Percentiles rank a stretch among this genome's conserved stretches.
Evolutionary conservation across 2,888 invertebrate genomes (phyloP).

Genomic region (Acrobasis suavella): DNA sequence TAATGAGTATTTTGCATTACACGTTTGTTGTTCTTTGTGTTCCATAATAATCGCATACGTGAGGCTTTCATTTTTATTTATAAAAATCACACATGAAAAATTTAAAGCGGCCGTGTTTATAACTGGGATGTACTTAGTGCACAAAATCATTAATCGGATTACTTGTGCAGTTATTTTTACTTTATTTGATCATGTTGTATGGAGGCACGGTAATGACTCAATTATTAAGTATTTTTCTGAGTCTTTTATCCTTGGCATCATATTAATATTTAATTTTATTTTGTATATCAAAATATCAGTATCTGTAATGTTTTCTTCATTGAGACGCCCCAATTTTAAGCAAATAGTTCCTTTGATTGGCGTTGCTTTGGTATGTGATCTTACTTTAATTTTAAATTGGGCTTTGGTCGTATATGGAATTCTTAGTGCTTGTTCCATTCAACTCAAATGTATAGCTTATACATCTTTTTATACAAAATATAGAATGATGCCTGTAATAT

Average conservation of each 20-base stretch:
- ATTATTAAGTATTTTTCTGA: background rate
- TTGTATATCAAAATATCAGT: background rate
- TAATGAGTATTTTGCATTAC: background rate
- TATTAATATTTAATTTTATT: background rate
- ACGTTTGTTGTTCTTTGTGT: too few species aligned
- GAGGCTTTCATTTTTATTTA: background rate
- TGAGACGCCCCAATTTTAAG: background rate
- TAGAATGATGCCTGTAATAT: background rate
- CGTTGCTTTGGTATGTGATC: constrained; percentile 1
- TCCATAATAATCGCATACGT: background rate
- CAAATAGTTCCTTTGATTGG: constrained; percentile 4
- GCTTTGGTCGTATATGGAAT: background rate
- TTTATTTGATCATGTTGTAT: background rate
- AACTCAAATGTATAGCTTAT: background rate
- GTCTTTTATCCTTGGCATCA: background rate
- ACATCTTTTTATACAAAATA: background rate
- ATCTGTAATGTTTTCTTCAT: background rate
- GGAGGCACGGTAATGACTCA: background rate
- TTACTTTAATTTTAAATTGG: constrained; percentile 3
- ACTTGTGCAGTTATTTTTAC: too few species aligned
- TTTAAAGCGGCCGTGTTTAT: background rate
- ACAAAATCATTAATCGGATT: background rate
- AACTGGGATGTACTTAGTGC: background rate
- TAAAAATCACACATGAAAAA: background rate
- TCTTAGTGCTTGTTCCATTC: too few species aligned